Evolutionary conservation across 2,797 vertebrate species (phyloP).

Genomic region (Pseudocheirus occidentalis): DNA sequence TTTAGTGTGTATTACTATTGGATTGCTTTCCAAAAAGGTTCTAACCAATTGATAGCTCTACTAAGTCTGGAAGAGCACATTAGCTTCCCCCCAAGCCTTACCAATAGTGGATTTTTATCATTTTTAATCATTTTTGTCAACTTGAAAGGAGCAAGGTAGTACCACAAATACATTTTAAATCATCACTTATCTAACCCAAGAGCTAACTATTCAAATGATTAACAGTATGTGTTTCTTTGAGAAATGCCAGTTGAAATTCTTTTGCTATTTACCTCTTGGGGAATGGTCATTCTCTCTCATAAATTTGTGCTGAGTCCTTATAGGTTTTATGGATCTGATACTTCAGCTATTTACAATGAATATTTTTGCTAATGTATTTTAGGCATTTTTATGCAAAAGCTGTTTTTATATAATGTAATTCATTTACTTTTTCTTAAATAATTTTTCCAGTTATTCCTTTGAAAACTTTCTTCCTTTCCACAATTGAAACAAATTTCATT

Average conservation of each 20-base stretch:
- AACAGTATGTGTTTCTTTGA: neutral
- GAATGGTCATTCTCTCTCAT: neutral
- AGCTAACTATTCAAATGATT: neutral
- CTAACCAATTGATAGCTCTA: neutral
- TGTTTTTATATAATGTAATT: neutral
- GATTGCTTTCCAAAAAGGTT: neutral
- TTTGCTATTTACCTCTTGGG: neutral
- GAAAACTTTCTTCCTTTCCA: neutral
- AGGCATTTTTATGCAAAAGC: neutral
- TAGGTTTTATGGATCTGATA: neutral
- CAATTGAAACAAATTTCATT: neutral
- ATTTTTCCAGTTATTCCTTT: neutral
- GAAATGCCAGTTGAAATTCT: neutral
- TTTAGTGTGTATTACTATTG: neutral
- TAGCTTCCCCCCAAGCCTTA: neutral
- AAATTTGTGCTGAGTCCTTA: neutral
- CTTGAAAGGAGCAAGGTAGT: neutral
- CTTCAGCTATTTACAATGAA: neutral
- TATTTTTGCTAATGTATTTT: neutral
- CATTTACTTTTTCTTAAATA: neutral
- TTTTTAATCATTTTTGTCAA: neutral
- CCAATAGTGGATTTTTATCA: neutral
- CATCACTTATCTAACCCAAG: neutral
- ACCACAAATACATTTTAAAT: neutral
- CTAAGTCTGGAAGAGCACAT: neutral